Evolutionary conservation across 1,140 invertebrate genomes (phyloP).

Genomic region (Zaprionus inermis): DNA sequence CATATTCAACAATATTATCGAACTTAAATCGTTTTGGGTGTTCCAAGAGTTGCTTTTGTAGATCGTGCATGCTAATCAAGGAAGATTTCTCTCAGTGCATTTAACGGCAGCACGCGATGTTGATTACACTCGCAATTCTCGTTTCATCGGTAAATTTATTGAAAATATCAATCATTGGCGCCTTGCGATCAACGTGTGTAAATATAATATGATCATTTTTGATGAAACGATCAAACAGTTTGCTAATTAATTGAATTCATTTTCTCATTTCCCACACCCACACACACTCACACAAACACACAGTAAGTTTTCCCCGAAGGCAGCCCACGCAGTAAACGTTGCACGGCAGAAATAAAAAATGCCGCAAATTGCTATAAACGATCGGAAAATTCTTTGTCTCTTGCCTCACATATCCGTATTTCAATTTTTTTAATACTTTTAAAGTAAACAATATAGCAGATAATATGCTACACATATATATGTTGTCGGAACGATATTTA

Average conservation of each 20-base stretch:
- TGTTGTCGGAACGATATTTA: too few relatives aligned
- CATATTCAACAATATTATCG: too few relatives aligned
- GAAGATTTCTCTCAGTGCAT: conserved; percentile 28
- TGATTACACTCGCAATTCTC: conserved; percentile 41
- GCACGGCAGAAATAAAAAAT: conserved; percentile 13
- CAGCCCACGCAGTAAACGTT: conserved; percentile 14
- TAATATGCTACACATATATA: too few relatives aligned
- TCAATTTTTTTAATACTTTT: too few relatives aligned
- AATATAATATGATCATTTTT: conserved; percentile 49
- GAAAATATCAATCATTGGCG: conserved; percentile 58
- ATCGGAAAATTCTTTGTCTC: conserved; percentile 19
- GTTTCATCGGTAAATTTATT: conserved; percentile 36
- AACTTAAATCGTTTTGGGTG: too few relatives aligned
- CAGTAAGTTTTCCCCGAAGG: conserved; percentile 17
- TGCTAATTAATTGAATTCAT: conserved; percentile 42
- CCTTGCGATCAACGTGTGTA: not conserved
- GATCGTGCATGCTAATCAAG: too few relatives aligned
- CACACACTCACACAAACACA: conserved; percentile 5
- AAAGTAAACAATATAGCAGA: too few relatives aligned
- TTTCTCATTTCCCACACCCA: conserved; percentile 10
- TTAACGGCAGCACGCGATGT: conserved; percentile 7
- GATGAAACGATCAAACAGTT: conserved; percentile 50
- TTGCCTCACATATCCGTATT: conserved; percentile 43
- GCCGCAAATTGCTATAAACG: conserved; percentile 29
- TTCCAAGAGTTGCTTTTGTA: too few relatives aligned